Base-by-base conservation (phyloP, 2,888 invertebrate genomes). In the Candidula unifasciata region DNA sequence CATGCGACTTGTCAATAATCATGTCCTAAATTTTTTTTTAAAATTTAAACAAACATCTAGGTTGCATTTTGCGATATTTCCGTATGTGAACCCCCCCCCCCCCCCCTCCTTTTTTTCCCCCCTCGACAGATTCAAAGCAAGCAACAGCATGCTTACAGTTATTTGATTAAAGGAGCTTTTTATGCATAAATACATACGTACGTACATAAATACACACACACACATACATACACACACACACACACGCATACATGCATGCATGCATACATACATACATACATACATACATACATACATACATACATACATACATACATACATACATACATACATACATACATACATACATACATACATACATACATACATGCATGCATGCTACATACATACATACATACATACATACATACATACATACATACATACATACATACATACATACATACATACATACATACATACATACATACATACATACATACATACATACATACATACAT, bases 291-390 rank as follows among this genome's bases (percentile, higher is more conserved):
- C 35, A 27, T 33, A 30, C 30, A 79, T 66, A 33, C 30, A 66
- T 37, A 79, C 27, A 79, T 79, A 66, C 35, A 64, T 79, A 79
- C 35, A 66, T 79, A 79, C 35, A 78, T 78, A 78, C 37, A 78
- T 78, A 78, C 37, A 78, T 78, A 78, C 37, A 78, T 78, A 78
- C 37, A 78, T 76, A 76, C 33, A 76, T 76, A 76, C 33, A 76
- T 76, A 76, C 33, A 76, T 76, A 76, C 33, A 76, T 76, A 76
- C 71, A 71, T 71, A 71, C 35, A 71, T 71, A 71, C 35, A 71
- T 71, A 71, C 35, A 71, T 71, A 71, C 35, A 71, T 44, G 10
- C 44, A 44, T 44, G 10, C 44, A 6, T 6, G 5, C 3, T 71
- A 71, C 35, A 71, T 71, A 71, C 35, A 71, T 71, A 71, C 35